phyloP scores from a whole-genome alignment of 2,888 invertebrate species.

The Helleia helle region DNA sequence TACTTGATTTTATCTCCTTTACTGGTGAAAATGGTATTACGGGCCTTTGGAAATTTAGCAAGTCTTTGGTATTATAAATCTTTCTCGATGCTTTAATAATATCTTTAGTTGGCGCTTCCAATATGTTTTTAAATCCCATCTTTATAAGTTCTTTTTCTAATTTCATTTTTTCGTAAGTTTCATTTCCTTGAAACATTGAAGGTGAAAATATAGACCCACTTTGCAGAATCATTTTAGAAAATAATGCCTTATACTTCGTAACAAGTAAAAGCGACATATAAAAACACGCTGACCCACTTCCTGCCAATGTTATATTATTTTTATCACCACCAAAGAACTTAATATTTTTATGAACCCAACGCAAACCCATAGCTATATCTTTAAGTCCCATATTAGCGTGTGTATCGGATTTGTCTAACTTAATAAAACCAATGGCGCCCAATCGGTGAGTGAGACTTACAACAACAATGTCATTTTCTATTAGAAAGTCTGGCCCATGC shows the following conservation, averaged over 20 bases:
- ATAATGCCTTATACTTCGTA: slow-evolving; percentile 43
- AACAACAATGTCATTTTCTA: slow-evolving; percentile 50
- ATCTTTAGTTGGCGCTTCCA: slow-evolving; percentile 33
- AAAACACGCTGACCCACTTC: slow-evolving; percentile 52
- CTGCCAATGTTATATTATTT: slow-evolving; percentile 50
- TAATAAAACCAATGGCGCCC: slow-evolving; percentile 58
- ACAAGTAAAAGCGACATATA: slow-evolving; percentile 44
- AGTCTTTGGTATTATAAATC: slow-evolving; percentile 44
- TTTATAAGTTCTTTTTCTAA: slow-evolving; percentile 34
- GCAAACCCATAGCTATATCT: slow-evolving; percentile 56
- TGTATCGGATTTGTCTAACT: slow-evolving; percentile 39
- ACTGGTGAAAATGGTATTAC: slow-evolving; percentile 53
- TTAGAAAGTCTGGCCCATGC: slow-evolving; percentile 55
- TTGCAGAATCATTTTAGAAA: slow-evolving; percentile 58
- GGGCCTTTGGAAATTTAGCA: slow-evolving; percentile 46
- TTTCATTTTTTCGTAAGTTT: slow-evolving; percentile 33
- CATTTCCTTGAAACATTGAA: slow-evolving; percentile 42
- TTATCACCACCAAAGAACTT: slow-evolving; percentile 48
- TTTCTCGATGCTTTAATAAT: slow-evolving; percentile 38
- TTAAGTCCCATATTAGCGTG: slow-evolving; percentile 61
- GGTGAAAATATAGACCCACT: slow-evolving; percentile 55
- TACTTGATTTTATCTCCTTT: slow-evolving; percentile 34
- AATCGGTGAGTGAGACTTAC: slow-evolving; percentile 52
- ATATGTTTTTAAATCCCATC: slow-evolving; percentile 26
- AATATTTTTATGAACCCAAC: slow-evolving; percentile 54